Evolutionary conservation across 2,888 invertebrate species (phyloP).

Genomic region (Cryptus armator): DNA sequence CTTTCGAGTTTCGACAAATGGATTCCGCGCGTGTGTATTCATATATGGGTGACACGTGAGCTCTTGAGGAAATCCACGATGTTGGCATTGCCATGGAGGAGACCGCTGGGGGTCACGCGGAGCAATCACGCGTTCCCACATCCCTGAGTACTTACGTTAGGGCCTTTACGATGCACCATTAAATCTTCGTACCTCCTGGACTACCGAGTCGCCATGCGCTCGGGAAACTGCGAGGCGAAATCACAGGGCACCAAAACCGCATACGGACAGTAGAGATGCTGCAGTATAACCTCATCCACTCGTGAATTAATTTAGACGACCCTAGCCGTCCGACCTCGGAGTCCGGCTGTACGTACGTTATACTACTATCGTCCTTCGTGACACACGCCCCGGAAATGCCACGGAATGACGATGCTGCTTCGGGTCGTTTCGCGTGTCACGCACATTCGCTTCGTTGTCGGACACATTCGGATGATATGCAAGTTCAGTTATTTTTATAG

Average conservation of each 20-base stretch:
- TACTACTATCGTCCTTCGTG: constrained; percentile 40
- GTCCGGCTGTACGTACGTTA: constrained; percentile 59
- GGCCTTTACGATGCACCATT: constrained; percentile 74
- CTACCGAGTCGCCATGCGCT: constrained; percentile 22
- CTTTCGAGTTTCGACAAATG: constrained; percentile 12
- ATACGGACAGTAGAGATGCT: constrained; percentile 17
- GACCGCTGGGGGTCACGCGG: constrained; percentile 48
- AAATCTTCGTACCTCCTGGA: constrained; percentile 70
- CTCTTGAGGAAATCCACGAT: constrained; percentile 12
- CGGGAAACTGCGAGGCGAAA: constrained; percentile 24
- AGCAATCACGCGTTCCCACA: constrained; percentile 72
- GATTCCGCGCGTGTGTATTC: too few species aligned
- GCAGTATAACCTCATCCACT: constrained; percentile 46
- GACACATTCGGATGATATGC: not conserved
- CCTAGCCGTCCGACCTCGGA: constrained; percentile 42
- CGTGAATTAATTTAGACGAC: constrained; percentile 73
- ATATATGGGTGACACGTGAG: not conserved
- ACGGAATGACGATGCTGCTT: constrained; percentile 10
- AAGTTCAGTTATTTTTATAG: not conserved
- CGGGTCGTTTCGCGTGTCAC: constrained; percentile 29
- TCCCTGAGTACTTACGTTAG: constrained; percentile 69
- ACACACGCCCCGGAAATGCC: constrained; percentile 49
- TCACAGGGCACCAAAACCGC: constrained; percentile 25
- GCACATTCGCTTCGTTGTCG: constrained; percentile 22
- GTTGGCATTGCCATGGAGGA: not conserved